Evolutionary conservation across 2,888 invertebrate species (phyloP), one percentile per base, ranked within the genome.

Genomic region (Eupithecia vulgata): DNA sequence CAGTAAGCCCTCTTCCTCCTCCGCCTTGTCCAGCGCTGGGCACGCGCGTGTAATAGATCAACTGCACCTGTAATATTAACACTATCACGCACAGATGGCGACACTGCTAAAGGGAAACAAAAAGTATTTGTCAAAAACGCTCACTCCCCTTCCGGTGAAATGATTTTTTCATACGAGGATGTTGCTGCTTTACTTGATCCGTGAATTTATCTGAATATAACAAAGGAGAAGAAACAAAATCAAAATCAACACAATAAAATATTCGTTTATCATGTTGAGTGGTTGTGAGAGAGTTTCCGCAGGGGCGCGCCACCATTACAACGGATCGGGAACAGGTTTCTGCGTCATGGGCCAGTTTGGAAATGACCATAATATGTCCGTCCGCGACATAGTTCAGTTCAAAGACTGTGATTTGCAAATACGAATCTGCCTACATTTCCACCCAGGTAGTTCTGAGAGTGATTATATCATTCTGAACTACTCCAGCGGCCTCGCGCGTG

Each of bases 1-100:
- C 57, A 21, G 57, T 42, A 13, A 7, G 12, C 37, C 72, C 81
- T 81, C 81, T 81, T 0, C 0, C 17, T 74, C 85, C 78, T 3
- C 3, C 73, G 0, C 0, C 81, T 83, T 67, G 67, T 34, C 37
- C 84, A 81, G 68, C 52, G n/a, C 37, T 10, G 71, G 67, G 5
- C 86, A 88, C 89, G 90, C 87, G 78, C 81, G 69, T 74, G 82
- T 88, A 76, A 89, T 90, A 89, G 87, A 89, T 90, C 90, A 89
- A 81, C 76, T 82, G 84, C 89, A 90, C 90, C 90, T 90, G 90
- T 89, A 90, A 90, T 90, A 90, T 90, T 89, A 90, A 88, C 90
- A 87, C 88, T 88, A 90, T 91, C 91, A 88, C 81, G 81, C 82
- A 80, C 91, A 91, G 84, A 86, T 88, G 91, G 86, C 87, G 88